Base-by-base conservation (phyloP, 2,113 vertebrate species). In the Numenius arquata region DNA sequence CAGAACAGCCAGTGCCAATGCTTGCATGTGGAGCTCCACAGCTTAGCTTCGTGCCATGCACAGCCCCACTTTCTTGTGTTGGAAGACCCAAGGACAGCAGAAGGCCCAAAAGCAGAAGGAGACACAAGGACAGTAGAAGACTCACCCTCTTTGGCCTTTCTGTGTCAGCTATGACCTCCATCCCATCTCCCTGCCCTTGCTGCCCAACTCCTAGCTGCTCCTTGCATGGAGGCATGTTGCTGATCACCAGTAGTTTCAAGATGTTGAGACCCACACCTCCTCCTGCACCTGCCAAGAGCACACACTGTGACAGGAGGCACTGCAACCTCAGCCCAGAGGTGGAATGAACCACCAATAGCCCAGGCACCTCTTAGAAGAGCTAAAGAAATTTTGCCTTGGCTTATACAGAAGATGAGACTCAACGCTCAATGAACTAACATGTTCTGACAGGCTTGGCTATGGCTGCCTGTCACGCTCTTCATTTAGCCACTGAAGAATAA, bases 1-100 rank as follows among this genome's bases (percentile, higher is more conserved):
- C 20, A n/a, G 78, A 80, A 41, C 0, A 2, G 4, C 18, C 40
- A n/a, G 14, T 20, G n/a, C 34, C 1, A 0, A 0, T 40, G 48
- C 29, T 45, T 45, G 36, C 15, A 4, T 27, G 16, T 32, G 34
- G 59, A 77, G 27, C 40, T 43, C 47, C 58, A 50, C 63, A 77
- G 45, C 45, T 85, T 30, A 81, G 34, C 32, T 45, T 50, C 47
- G 40, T 0, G 0, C 27, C 11, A 1, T 12, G 16, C n/a, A 71
- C 26, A 61, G 40, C 25, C 34, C 47, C 0, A 1, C 40, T 76
- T 32, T 22, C 13, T 82, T 5, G 10, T 11, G 21, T 29, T 62
- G 47, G 47, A 66, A 71, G 58, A 47, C 40, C 9, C 20, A 55
- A 66, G 10, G 52, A 21, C 27, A 38, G 26, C 27, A 58, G 27